phyloP scores from a whole-genome alignment of 2,888 invertebrate genomes.

The Stictocephala bisonia region DNA sequence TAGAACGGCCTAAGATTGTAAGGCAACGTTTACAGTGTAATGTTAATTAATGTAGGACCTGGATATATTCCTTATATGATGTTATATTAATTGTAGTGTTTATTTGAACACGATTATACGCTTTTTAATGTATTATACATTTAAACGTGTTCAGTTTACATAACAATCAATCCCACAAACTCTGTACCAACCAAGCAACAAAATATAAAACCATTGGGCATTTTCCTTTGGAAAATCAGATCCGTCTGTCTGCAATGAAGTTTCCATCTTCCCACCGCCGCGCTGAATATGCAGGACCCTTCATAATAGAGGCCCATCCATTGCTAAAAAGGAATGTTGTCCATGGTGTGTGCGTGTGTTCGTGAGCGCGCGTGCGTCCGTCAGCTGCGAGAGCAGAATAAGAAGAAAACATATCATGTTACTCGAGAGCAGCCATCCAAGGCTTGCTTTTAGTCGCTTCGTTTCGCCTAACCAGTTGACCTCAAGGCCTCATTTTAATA shows the following conservation, averaged over 20 bases:
- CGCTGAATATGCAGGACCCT: neutral
- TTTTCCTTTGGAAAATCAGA: neutral
- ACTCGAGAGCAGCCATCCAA: constrained; percentile 18
- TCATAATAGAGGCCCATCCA: constrained; percentile 28
- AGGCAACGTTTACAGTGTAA: too few species aligned
- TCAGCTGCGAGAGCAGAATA: constrained; percentile 7
- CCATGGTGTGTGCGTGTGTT: constrained; percentile 5
- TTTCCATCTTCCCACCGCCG: neutral
- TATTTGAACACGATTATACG: too few species aligned
- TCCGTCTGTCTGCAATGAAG: neutral
- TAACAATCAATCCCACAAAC: too few species aligned
- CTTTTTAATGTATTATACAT: too few species aligned
- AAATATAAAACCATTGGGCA: neutral
- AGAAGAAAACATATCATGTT: constrained; percentile 40
- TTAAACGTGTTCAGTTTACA: too few species aligned
- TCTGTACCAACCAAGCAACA: too few species aligned
- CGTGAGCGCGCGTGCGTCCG: neutral
- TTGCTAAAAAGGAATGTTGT: constrained; percentile 41
- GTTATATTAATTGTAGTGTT: too few species aligned
- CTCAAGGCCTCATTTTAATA: neutral
- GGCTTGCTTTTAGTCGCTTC: constrained; percentile 10
- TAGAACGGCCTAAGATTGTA: too few species aligned
- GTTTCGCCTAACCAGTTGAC: neutral
- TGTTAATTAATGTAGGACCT: too few species aligned
- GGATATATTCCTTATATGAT: too few species aligned